These are phyloP conservation scores for Boloria euphrosyne DNA, from an alignment of 2,888 invertebrate genomes.

Conservation along the genomic window DNA sequence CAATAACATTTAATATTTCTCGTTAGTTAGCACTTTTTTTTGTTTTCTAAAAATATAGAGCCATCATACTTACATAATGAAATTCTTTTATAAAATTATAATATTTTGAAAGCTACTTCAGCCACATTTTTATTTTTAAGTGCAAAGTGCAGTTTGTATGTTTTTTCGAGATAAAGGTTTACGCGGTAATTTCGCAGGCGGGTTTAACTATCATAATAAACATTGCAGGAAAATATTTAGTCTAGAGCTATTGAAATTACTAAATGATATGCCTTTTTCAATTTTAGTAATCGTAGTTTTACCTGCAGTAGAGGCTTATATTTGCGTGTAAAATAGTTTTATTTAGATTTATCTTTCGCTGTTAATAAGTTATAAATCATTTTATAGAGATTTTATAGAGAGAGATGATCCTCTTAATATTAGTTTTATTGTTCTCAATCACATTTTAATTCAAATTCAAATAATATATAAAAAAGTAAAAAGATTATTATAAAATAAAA, in stretches of 20 bases:
- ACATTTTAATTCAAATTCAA: too few relatives aligned
- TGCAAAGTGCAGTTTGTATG: constrained; percentile 4
- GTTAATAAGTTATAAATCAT: too few relatives aligned
- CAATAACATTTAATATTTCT: too few relatives aligned
- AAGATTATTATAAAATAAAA: neutral
- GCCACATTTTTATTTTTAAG: constrained; percentile 1
- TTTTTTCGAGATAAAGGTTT: constrained; percentile 15
- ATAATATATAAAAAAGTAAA: neutral
- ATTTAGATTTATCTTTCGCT: too few relatives aligned
- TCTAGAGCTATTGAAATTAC: constrained; percentile 10
- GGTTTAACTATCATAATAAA: constrained; percentile 10
- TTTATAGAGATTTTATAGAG: too few relatives aligned
- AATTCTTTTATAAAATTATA: neutral
- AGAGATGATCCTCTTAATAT: too few relatives aligned
- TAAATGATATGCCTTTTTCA: constrained; percentile 13
- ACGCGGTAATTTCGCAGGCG: constrained; percentile 19
- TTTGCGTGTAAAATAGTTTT: too few relatives aligned
- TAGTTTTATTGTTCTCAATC: too few relatives aligned
- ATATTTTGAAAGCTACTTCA: neutral
- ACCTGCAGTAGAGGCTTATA: neutral
- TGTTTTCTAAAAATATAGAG: neutral
- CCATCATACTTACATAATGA: neutral
- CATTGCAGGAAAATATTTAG: constrained; percentile 10
- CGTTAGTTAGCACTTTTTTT: neutral
- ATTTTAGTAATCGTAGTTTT: constrained; percentile 1